Conservation (phyloP, 2,888 invertebrate genomes). For the Mesorhabditis sp. region DNA sequence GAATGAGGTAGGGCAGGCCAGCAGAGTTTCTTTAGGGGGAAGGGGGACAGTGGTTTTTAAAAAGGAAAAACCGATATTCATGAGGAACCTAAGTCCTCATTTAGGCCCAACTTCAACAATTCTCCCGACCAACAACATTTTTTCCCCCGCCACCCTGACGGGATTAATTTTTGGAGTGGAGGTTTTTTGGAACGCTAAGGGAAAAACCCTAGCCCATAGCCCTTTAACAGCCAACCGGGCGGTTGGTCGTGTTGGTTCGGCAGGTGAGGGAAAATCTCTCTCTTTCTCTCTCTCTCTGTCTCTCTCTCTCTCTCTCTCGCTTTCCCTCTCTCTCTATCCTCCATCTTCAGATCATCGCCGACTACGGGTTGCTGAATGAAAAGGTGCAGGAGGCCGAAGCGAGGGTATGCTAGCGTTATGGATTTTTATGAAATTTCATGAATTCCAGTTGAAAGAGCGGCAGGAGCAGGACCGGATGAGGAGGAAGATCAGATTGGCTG, state of each 20-base stretch:
- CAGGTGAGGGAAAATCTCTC: not conserved
- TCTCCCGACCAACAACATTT: not conserved
- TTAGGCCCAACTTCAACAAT: not conserved
- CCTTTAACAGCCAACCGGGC: not conserved
- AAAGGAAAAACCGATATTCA: not conserved
- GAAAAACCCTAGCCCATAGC: not conserved
- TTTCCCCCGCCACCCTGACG: not conserved
- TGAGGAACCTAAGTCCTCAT: not conserved
- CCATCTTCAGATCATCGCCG: constrained; percentile 24
- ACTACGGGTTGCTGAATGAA: constrained; percentile 29
- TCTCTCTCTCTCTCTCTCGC: constrained; percentile 5
- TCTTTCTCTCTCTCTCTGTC: constrained; percentile 7
- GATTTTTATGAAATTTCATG: not conserved
- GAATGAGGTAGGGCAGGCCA: not conserved
- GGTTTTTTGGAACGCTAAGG: not conserved
- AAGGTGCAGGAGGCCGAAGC: constrained; percentile 26
- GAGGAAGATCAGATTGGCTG: not conserved
- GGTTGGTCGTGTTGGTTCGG: not conserved
- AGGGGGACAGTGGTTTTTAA: not conserved
- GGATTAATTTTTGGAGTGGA: too few species aligned
- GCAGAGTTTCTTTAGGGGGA: not conserved
- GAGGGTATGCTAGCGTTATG: not conserved
- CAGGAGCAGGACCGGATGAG: not conserved
- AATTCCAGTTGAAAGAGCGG: not conserved
- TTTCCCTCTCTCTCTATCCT: constrained; percentile 8